A percentile compares a stretch with the other conserved stretches of the same genome.
Conservation (phyloP, 2,113 vertebrate species). For the Platysteira castanea region DNA sequence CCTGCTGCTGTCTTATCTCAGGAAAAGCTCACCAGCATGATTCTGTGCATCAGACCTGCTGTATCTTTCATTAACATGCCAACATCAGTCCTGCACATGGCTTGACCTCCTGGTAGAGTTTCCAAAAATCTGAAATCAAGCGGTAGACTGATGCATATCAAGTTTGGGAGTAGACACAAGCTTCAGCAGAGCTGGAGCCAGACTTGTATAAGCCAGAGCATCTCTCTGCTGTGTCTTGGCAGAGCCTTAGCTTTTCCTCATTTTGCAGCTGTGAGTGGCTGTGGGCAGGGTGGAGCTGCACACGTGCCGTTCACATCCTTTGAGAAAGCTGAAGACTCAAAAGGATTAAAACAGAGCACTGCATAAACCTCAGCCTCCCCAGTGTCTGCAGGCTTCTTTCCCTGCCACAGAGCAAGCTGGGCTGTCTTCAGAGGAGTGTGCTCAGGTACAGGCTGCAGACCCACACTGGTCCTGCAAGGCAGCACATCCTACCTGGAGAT, state of each 20-base stretch:
- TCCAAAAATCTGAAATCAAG: not conserved
- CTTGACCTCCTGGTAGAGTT: not conserved
- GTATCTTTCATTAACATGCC: not conserved
- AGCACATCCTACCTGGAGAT: not conserved
- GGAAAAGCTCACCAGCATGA: not conserved
- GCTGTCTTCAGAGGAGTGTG: not conserved
- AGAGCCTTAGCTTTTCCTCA: not conserved
- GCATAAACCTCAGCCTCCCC: not conserved
- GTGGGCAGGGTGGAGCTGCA: not conserved
- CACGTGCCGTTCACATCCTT: not conserved
- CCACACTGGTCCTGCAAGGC: not conserved
- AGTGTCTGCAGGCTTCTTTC: not conserved
- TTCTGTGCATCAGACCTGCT: not conserved
- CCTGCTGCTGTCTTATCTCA: not conserved
- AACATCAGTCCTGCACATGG: accelerated
- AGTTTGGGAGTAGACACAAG: not conserved
- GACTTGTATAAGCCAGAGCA: not conserved
- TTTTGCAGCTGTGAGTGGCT: not conserved
- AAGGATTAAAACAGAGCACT: not conserved
- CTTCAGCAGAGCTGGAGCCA: not conserved
- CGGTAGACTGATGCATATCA: accelerated
- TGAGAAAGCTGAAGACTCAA: not conserved
- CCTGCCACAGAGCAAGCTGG: not conserved
- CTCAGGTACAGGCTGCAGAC: not conserved
- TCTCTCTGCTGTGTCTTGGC: not conserved